Evolutionary conservation across 2,888 invertebrate genomes (phyloP), one percentile per base, ranked within the genome.

Genomic region (Ophion slaviceki): DNA sequence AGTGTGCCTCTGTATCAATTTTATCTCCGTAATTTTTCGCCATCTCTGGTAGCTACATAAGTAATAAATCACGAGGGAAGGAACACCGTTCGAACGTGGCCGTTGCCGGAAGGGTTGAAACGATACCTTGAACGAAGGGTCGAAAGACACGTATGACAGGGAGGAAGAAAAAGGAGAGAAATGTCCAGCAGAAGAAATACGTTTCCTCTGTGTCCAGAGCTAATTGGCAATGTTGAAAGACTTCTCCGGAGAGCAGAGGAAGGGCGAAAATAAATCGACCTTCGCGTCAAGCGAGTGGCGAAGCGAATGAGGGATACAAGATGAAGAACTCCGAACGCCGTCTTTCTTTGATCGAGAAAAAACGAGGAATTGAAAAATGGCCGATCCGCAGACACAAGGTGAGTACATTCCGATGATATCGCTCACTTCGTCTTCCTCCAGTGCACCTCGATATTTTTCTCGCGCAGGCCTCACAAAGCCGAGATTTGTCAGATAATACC

Each of bases 231-330:
- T 5, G 62, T 79, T 36, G 47, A 71, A 79, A 71, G 61, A 20
- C 53, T 47, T 57, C 36, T 66, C 66, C 47, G 53, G 28, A 32
- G 67, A 28, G 53, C 32, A 32, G 20, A 28, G 76, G 20, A 57
- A 53, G 59, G 20, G 40, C 68, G 77, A 70, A 81, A 81, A 81
- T 81, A 70, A 82, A 85, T 76, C 70, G 78, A 70, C 78, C 78
- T 81, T 68, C 64, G 74, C 81, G 85, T 75, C 77, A 78, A 81
- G 81, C 78, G 78, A 85, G 68, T 71, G 57, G 79, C 79, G 28
- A 68, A 79, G 40, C 78, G 76, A 68, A 67, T 78, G 66, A 36
- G 57, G 53, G 40, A 8, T 40, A 40, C 40, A 8, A 40, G 40
- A 40, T 24, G 59, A 78, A 85, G 62, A 75, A 78, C 76, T 61